Percentiles rank a stretch among this genome's conserved stretches.
phyloP scores from a whole-genome alignment of 2,888 invertebrate species.

The Morpho achilles region DNA sequence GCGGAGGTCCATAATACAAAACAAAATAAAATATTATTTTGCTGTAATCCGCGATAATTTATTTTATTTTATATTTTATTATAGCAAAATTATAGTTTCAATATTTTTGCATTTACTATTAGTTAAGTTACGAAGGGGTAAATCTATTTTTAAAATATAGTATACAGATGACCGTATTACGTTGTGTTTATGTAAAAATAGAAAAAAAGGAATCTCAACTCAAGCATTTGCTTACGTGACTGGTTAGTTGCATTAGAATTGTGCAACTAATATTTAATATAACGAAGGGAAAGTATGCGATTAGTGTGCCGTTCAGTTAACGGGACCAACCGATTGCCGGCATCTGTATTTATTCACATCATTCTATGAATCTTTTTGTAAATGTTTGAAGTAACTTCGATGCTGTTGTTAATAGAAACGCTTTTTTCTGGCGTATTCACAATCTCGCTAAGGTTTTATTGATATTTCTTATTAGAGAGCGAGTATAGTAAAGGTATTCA shows the following conservation, averaged over 20 bases:
- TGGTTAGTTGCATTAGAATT: slow-evolving; percentile 14
- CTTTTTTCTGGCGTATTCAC: slow-evolving; percentile 12
- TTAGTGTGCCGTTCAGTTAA: slow-evolving; percentile 66
- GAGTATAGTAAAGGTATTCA: too few relatives aligned
- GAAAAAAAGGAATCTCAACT: not conserved
- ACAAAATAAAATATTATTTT: too few relatives aligned
- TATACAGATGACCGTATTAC: too few relatives aligned
- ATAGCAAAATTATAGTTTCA: too few relatives aligned
- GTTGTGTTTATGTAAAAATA: too few relatives aligned
- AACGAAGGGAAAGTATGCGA: slow-evolving; percentile 65
- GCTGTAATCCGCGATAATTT: too few relatives aligned
- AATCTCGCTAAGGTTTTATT: slow-evolving; percentile 2
- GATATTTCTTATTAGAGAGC: slow-evolving; percentile 8
- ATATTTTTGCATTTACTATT: too few relatives aligned
- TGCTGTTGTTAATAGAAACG: slow-evolving; percentile 16
- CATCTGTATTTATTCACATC: slow-evolving; percentile 28
- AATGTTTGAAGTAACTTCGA: slow-evolving; percentile 20
- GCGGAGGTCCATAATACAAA: too few relatives aligned
- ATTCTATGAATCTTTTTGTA: slow-evolving; percentile 22
- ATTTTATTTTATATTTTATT: too few relatives aligned
- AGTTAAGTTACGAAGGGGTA: too few relatives aligned
- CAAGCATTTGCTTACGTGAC: slow-evolving; percentile 6
- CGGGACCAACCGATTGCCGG: slow-evolving; percentile 49
- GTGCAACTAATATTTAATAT: slow-evolving; percentile 27
- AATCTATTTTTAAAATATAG: too few relatives aligned